A percentile compares a stretch with the other conserved stretches of the same genome.
Conservation (phyloP, 2,113 vertebrate species). For the Bos indicus region DNA sequence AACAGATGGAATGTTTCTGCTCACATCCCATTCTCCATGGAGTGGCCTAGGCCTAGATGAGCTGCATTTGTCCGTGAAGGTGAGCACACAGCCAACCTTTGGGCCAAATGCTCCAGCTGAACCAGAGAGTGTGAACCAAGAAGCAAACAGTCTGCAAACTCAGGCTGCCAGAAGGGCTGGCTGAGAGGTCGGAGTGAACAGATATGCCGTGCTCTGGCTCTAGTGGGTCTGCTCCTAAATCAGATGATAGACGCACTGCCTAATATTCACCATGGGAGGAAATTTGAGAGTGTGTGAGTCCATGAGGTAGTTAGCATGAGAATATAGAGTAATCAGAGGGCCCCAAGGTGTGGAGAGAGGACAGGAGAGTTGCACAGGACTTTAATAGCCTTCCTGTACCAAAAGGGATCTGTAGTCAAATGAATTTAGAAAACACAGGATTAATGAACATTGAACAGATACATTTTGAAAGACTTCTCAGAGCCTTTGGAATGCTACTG, state of each 20-base stretch:
- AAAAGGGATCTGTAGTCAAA: not conserved
- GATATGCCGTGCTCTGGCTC: accelerated
- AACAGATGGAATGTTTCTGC: not conserved
- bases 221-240: not conserved
- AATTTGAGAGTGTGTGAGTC: not conserved
- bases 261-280: not conserved
- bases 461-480: not conserved
- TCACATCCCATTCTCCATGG: not conserved
- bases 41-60: not conserved
- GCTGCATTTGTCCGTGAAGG: not conserved
- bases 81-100: not conserved
- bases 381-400: not conserved
- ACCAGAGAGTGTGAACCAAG: not conserved
- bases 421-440: not conserved
- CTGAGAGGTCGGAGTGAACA: accelerated
- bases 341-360: not conserved
- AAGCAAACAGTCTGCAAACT: not conserved
- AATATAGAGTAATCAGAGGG: not conserved
- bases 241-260: not conserved
- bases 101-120: not conserved
- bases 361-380: not conserved
- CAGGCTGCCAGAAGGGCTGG: not conserved
- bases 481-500: not conserved
- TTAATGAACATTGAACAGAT: not conserved
- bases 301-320: not conserved